Evolutionary conservation across 2,888 invertebrate species (phyloP), one percentile per base, ranked within the genome.

Genomic region (Chydorus sphaericus): DNA sequence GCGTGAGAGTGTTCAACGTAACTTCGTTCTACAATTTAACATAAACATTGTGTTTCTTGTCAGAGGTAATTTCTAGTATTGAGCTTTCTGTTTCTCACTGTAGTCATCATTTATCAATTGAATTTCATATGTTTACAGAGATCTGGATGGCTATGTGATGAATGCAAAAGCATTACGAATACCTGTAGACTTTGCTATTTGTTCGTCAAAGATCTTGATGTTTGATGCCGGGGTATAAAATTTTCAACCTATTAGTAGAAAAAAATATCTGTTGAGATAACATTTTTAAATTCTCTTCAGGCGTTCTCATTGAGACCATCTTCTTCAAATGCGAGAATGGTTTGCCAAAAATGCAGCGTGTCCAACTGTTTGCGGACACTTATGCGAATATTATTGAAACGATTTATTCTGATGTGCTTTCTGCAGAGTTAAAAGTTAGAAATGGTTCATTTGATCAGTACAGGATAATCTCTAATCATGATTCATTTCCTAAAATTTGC

Each of bases 261-360:
- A 3, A 39, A 10, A 39, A n/a, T 8, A 14, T 26, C 7, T 18
- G 23, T 26, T 11, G 28, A 26, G 11, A 14, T 3, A 44, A n/a
- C n/a, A n/a, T n/a, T n/a, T n/a, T n/a, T n/a, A n/a, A n/a, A n/a
- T n/a, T n/a, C n/a, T n/a, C n/a, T n/a, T n/a, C n/a, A n/a, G n/a
- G n/a, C 97, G 97, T 71, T 84, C 88, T 5, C 97, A 97, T 71
- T 96, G 97, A 55, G 97, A 96, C 0, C 96, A 97, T 71, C 75
- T 93, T 57, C 75, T 78, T 37, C 96, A 96, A 73, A 80, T 93
- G 73, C 79, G 78, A 62, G 77, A 82, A 64, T 96, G 96, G 91
- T 81, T 92, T 68, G 69, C 74, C 39, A 70, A 73, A 54, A 81
- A 87, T 72, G 79, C 77, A 62, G 79, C 81, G 59, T 97, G 96